Evolutionary conservation across 2,888 invertebrate genomes (phyloP), one percentile per base, ranked within the genome.

Genomic region (Dugesia japonica): DNA sequence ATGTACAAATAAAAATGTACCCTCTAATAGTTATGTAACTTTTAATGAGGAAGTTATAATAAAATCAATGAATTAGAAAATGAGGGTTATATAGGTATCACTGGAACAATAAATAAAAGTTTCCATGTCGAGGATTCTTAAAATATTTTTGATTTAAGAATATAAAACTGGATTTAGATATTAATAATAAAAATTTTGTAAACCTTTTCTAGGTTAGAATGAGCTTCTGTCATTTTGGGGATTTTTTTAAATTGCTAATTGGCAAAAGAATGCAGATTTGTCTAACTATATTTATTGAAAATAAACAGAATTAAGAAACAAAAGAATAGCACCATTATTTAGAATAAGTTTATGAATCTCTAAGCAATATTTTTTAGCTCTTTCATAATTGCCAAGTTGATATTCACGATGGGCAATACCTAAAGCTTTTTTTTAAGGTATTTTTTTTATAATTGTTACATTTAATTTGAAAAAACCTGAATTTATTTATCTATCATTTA

Each of bases 71-170:
- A 84, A n/a, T n/a, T n/a, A n/a, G n/a, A n/a, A n/a, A n/a, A n/a
- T n/a, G n/a, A n/a, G n/a, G n/a, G n/a, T n/a, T n/a, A n/a, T n/a
- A n/a, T n/a, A n/a, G n/a, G n/a, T n/a, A n/a, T n/a, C n/a, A 86
- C 94, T 93, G 23, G 98, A 97, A 1, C 98, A 98, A 83, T 94
- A 94, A 85, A 98, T 98, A 92, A 98, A 93, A 83, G 98, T 98
- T 4, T 94, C 93, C 23, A 95, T 94, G 79, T 97, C 94, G 71
- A 99, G 98, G 17, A 98, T 87, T 0, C 97, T 97, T 27, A 98
- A 95, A 0, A 98, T 97, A 81, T 98, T 87, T 86, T 99, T 98
- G 82, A 98, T 98, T 85, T 99, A 98, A 4, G 84, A 84, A 80
- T 85, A 84, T 75, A 84, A 84, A 80, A 84, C n/a, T n/a, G n/a